These are phyloP conservation scores for Pyrgus malvae DNA, from an alignment of 2,888 invertebrate genomes.

Conservation along the genomic window DNA sequence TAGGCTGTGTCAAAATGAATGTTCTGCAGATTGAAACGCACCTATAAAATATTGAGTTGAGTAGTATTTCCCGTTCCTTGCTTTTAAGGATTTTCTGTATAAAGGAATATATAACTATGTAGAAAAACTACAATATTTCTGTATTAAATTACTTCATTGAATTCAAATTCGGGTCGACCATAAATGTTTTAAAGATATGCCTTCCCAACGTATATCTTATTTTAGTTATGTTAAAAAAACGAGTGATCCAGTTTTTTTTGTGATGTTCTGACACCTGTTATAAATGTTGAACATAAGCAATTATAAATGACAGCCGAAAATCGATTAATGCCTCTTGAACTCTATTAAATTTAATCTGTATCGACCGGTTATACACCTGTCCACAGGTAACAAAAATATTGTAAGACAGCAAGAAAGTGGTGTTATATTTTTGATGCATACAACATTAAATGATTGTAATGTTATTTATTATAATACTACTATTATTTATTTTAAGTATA, in stretches of 20 bases:
- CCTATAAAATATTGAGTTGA: no score
- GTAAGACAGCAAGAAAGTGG: not conserved
- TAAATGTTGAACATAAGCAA: not conserved
- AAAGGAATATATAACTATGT: no score
- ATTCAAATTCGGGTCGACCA: no score
- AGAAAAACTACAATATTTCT: no score
- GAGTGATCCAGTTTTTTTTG: not conserved
- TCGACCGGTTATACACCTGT: not conserved
- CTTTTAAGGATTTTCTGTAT: no score
- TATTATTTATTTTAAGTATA: no score
- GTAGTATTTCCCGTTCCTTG: no score
- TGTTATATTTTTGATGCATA: not conserved
- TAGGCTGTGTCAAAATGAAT: no score
- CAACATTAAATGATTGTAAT: not conserved
- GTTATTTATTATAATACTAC: not conserved
- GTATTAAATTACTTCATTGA: no score
- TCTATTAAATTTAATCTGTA: not conserved
- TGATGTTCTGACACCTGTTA: not conserved
- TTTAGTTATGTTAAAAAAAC: not conserved
- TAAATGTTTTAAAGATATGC: no score
- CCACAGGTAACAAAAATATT: not conserved
- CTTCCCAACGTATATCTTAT: no score
- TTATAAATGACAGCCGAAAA: not conserved
- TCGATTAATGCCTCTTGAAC: not conserved
- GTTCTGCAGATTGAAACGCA: no score